A percentile compares a stretch with the other conserved stretches of the same genome.
Conservation (phyloP, 2,113 vertebrate genomes). For the Periophthalmodon schlosseri region DNA sequence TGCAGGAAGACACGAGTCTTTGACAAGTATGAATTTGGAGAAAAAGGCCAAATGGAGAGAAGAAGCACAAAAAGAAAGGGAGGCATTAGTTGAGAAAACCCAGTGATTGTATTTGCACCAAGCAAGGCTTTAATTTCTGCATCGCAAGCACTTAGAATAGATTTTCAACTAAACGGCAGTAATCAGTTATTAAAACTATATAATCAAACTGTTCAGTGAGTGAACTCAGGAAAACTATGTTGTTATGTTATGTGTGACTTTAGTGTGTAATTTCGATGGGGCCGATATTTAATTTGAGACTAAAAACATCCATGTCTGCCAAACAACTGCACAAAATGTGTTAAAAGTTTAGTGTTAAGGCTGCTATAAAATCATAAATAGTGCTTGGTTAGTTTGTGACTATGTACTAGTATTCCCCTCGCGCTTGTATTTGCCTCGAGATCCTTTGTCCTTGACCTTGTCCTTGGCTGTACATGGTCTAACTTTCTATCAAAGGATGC, state of each 20-base stretch:
- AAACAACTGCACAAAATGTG: too few relatives aligned
- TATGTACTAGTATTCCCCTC: too few relatives aligned
- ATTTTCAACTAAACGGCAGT: background rate
- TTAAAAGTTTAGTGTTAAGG: background rate
- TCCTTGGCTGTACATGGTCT: too few relatives aligned
- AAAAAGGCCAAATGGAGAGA: slow-evolving; percentile 84
- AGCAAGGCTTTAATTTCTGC: background rate
- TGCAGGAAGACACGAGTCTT: slow-evolving; percentile 75
- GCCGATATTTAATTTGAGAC: background rate
- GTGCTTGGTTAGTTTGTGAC: background rate
- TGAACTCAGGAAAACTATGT: background rate
- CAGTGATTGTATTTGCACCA: slow-evolving; percentile 37
- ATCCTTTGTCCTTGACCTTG: too few relatives aligned
- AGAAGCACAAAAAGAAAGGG: slow-evolving; percentile 36
- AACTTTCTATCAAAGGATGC: too few relatives aligned
- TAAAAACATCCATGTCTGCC: too few relatives aligned
- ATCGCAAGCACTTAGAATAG: background rate
- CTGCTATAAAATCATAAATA: background rate
- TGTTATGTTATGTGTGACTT: background rate
- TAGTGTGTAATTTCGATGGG: background rate
- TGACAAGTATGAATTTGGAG: slow-evolving; percentile 81
- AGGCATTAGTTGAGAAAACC: slow-evolving; percentile 49
- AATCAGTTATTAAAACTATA: background rate
- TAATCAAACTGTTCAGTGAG: background rate
- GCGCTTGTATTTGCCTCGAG: too few relatives aligned